A percentile compares a stretch with the other conserved stretches of the same genome.
Evolutionary conservation across 2,888 invertebrate genomes (phyloP).

Genomic region (Gerris lacustris): DNA sequence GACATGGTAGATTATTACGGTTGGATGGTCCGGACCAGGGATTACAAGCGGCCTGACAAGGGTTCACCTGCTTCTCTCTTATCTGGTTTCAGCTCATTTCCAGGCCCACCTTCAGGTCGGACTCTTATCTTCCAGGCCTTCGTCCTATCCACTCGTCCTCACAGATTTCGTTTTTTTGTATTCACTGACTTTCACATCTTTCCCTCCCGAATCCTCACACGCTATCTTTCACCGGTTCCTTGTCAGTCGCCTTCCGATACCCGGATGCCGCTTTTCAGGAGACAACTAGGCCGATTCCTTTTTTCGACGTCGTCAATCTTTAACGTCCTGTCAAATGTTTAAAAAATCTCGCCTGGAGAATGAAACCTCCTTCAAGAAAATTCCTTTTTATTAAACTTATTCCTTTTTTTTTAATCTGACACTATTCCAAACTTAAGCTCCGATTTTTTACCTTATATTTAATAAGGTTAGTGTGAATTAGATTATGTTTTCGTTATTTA

Average conservation of each 20-base stretch:
- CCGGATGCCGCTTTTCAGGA: not conserved
- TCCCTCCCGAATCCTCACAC: not conserved
- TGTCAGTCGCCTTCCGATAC: not conserved
- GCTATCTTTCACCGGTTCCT: not conserved
- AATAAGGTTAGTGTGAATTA: too few species aligned
- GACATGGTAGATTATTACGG: slow-evolving; percentile 3
- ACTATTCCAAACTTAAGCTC: not conserved
- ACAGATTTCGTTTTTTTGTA: not conserved
- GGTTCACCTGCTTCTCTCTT: not conserved
- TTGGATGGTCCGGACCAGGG: not conserved
- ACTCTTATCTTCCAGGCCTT: not conserved
- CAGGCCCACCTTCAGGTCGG: not conserved
- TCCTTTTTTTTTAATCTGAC: not conserved
- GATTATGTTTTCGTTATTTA: too few species aligned
- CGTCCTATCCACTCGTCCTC: not conserved
- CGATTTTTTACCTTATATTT: not conserved
- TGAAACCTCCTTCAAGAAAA: too few species aligned
- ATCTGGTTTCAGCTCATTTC: not conserved
- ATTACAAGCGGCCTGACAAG: not conserved
- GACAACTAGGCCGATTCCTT: not conserved
- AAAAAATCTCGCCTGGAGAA: too few species aligned
- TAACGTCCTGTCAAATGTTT: too few species aligned
- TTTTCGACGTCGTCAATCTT: too few species aligned
- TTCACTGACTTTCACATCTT: not conserved
- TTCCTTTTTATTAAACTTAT: not conserved